Percentiles rank a stretch among this genome's conserved stretches.
These are phyloP conservation scores for Eriocheir sinensis DNA, from an alignment of 1,140 invertebrate species.

Conservation along the genomic window DNA sequence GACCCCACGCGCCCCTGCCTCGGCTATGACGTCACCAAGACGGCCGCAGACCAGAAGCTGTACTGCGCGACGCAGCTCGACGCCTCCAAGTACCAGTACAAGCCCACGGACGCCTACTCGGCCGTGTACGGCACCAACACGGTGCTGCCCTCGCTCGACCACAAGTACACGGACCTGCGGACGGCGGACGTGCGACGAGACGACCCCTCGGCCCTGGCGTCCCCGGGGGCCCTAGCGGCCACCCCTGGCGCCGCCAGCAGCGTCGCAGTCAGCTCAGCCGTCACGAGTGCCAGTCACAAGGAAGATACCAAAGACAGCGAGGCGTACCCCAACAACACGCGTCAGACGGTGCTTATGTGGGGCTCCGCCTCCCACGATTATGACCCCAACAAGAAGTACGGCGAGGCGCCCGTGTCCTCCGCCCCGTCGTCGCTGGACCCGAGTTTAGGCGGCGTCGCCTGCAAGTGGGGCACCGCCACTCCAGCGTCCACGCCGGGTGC, in stretches of 20 bases:
- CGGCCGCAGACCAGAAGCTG: conserved; percentile 76
- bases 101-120: conserved; percentile 73
- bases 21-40: conserved; percentile 77
- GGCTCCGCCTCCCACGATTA: conserved; percentile 78
- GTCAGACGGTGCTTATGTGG: conserved; percentile 82
- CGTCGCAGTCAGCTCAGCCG: conserved; percentile 42
- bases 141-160: conserved; percentile 75
- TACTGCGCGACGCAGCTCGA: conserved; percentile 78
- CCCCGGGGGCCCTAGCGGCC: conserved; percentile 72
- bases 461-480: conserved; percentile 80
- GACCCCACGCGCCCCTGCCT: conserved; percentile 79
- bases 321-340: conserved; percentile 78
- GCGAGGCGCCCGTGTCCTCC: conserved; percentile 81
- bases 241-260: conserved; percentile 71
- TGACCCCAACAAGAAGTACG: conserved; percentile 79
- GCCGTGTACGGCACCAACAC: conserved; percentile 78
- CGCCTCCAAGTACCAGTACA: conserved; percentile 79
- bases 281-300: conserved; percentile 70
- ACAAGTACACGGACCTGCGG: conserved; percentile 77
- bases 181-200: conserved; percentile 66
- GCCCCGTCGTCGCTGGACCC: conserved; percentile 81
- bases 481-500: conserved; percentile 72
- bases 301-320: conserved; percentile 75
- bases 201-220: conserved; percentile 73
- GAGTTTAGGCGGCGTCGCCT: conserved; percentile 60